A percentile compares a stretch with the other conserved stretches of the same genome.
Evolutionary conservation across 2,797 vertebrate species (phyloP).

Genomic region (Brachyalestes nurse): DNA sequence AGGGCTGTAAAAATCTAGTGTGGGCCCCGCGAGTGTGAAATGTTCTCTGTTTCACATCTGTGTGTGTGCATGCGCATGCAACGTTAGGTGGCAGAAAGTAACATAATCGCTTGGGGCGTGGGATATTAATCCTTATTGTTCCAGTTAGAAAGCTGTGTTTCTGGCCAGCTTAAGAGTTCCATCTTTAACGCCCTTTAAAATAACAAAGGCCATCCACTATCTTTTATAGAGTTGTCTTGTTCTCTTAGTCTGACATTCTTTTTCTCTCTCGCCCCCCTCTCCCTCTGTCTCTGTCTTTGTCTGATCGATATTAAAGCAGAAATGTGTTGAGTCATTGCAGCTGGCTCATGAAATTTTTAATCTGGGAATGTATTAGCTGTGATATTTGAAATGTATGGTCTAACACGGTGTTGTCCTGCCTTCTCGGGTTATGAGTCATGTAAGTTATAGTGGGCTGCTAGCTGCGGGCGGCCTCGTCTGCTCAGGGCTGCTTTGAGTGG

Average conservation of each 20-base stretch:
- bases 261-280: not conserved
- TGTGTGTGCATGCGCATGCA: not conserved
- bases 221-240: not conserved
- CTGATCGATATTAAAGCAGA: constrained; percentile 6
- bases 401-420: not conserved
- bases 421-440: not conserved
- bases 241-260: not conserved
- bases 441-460: not conserved
- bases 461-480: not conserved
- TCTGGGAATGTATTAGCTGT: not conserved
- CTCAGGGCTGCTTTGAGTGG: not conserved
- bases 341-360: constrained; percentile 14
- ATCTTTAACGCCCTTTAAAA: not conserved
- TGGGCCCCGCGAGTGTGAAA: not conserved
- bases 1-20: constrained; percentile 1
- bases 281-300: not conserved
- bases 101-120: not conserved
- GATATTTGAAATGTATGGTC: not conserved
- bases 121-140: constrained; percentile 6
- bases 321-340: not conserved
- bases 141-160: not conserved
- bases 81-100: constrained; percentile 1
- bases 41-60: not conserved
- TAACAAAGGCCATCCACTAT: not conserved
- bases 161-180: not conserved